Evolutionary conservation across 2,113 vertebrate genomes (phyloP), one percentile per base, ranked within the genome.

Genomic region (Lasiurus borealis): DNA sequence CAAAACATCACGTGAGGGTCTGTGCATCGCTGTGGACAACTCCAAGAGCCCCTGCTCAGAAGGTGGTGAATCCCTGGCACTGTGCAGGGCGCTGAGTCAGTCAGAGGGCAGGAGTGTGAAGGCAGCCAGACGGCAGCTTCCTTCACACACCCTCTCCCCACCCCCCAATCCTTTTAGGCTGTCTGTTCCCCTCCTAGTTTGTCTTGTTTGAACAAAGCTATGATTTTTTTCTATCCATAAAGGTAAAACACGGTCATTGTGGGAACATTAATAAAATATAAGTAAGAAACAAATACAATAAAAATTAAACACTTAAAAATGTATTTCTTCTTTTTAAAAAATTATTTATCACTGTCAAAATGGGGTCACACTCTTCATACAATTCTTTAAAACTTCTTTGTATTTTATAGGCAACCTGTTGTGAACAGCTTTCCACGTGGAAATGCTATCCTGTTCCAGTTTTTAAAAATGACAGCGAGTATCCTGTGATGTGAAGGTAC

Each of bases 171-270:
- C 29, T 5, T 48, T 25, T 14, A 12, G 59, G 8, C 14, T 40
- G 50, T 34, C 72, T 62, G 14, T 29, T 25, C 14, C 57, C 11
- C 11, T 91, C 25, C 1, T 23, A 23, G 66, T 78, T 87, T 50
- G 34, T 76, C 71, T 62, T 23, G 34, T 72, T 97, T 84, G 66
- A 75, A 95, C 44, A 66, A 89, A 75, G n/a, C 29, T 93, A 29
- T 14, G 8, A 27, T 21, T 84, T 84, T 46, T 86, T 77, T 54
- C n/a, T 69, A 34, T 11, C 48, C 64, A 46, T 8, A 50, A 62
- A 95, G 73, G 15, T 46, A 73, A 84, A 78, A 48, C 48, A 75
- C 31, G 88, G 23, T 31, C 66, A 69, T 71, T 82, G 86, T 34
- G 11, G 36, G 88, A 86, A 64, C 0, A 27, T 83, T n/a, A 93